Conservation (phyloP, 92 coral and sea anemone genomes). For the Actinostola sp. region DNA sequence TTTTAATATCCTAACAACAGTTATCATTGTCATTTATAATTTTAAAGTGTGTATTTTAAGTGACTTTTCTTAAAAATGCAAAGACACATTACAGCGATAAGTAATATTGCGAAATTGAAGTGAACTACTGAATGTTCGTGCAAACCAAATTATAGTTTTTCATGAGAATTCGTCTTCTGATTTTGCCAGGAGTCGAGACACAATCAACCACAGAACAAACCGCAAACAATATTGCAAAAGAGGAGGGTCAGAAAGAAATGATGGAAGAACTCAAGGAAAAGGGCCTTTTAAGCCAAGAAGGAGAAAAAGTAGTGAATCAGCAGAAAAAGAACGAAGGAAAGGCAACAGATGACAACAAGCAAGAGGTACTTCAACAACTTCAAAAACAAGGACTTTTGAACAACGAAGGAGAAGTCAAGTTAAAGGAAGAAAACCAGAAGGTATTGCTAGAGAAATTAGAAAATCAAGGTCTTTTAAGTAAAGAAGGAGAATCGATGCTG, state of each 20-base stretch:
- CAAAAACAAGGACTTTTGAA: conserved; percentile 20
- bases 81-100: too few species aligned
- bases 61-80: too few species aligned
- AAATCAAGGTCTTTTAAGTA: conserved; percentile 25
- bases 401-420: conserved; percentile 23
- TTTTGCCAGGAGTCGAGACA: background rate
- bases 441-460: conserved; percentile 10
- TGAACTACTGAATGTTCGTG: too few species aligned
- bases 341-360: conserved; percentile 41
- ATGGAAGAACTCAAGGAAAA: conserved; percentile 31
- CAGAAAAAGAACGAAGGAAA: conserved; percentile 29
- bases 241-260: conserved; percentile 37
- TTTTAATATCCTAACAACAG: too few species aligned
- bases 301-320: conserved; percentile 26
- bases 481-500: conserved; percentile 31
- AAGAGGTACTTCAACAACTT: conserved; percentile 32
- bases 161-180: too few species aligned
- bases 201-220: conserved; percentile 16
- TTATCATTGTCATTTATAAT: too few species aligned
- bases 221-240: conserved; percentile 31
- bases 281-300: conserved; percentile 29
- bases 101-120: too few species aligned
- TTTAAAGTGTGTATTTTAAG: too few species aligned
- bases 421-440: conserved; percentile 36
- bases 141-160: too few species aligned